Evolutionary conservation across 1,140 invertebrate genomes (phyloP), one percentile per base, ranked within the genome.

Genomic region (Manduca sexta): DNA sequence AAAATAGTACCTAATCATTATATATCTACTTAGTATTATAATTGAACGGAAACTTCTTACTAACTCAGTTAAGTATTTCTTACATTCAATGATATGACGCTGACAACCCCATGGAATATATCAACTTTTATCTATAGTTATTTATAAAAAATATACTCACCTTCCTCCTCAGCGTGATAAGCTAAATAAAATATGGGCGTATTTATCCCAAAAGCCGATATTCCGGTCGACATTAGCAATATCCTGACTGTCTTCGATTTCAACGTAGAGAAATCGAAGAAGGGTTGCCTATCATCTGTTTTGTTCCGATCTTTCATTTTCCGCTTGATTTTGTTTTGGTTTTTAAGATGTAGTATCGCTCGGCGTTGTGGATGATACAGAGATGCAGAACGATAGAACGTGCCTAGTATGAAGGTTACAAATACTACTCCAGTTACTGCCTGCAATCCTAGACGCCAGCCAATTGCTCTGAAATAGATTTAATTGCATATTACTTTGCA

Each of bases 311-410:
- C 92, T 64, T 93, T 93, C 75, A 92, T 90, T 74, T 95, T 95
- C 41, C 93, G 87, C 68, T 95, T 95, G 51, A 87, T 87, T 61
- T 87, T 87, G 49, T 84, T 87, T 79, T 97, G 95, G 72, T 95
- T 96, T 77, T 97, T 97, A 46, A 97, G 89, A 73, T 97, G 95
- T 12, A 96, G 87, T 58, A 97, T 97, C 18, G 95, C 95, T 37
- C 95, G 88, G 50, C 95, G 76, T 71, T 97, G 94, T 0, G 95
- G 95, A 81, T 97, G 95, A 68, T 97, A 97, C 0, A 97, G 86
- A 0, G 94, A 96, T 0, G 95, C 95, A 6, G 94, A 95, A 12
- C 95, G 90, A 75, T 97, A 97, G 83, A 95, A 94, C 2, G 93
- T 95, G 13, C 95, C 95, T 7, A 96, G 87, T 62, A 97, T 91